A percentile compares a stretch with the other conserved stretches of the same genome.
These are phyloP conservation scores for Eleginops maclovinus DNA, from an alignment of 2,113 vertebrate genomes.

Conservation along the genomic window DNA sequence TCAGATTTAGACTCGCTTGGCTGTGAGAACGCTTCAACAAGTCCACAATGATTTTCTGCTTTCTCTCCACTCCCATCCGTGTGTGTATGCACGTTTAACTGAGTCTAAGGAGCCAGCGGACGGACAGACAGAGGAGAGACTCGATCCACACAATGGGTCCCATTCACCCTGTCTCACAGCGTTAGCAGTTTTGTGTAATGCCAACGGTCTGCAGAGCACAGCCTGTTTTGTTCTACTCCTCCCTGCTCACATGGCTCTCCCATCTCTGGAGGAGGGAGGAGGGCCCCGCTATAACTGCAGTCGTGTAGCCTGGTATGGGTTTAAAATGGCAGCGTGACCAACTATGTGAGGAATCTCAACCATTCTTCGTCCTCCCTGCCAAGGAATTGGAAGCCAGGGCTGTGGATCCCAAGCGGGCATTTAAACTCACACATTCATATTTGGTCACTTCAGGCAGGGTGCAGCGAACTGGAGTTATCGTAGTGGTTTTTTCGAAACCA, in stretches of 20 bases:
- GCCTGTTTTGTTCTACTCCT: constrained; percentile 52
- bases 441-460: constrained; percentile 65
- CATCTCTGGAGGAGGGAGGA: constrained; percentile 53
- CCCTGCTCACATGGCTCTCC: constrained; percentile 63
- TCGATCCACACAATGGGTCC: constrained; percentile 69
- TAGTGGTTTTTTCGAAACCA: constrained; percentile 47
- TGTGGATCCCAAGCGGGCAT: constrained; percentile 70
- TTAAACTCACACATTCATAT: constrained; percentile 76
- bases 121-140: constrained; percentile 24
- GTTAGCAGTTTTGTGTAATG: constrained; percentile 41
- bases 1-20: neutral
- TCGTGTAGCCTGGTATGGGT: constrained; percentile 70
- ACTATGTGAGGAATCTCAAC: constrained; percentile 84
- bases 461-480: constrained; percentile 56
- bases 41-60: neutral
- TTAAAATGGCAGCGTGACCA: constrained; percentile 85
- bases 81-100: constrained; percentile 2
- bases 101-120: constrained; percentile 15
- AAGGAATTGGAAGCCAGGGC: constrained; percentile 63
- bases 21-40: neutral
- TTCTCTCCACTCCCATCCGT: constrained; percentile 2
- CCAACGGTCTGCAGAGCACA: constrained; percentile 53
- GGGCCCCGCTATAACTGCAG: constrained; percentile 38
- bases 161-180: constrained; percentile 68
- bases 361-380: constrained; percentile 75